Evolutionary conservation across 2,113 vertebrate species (phyloP), one percentile per base, ranked within the genome.

Genomic region (Psilopogon haemacephalus): DNA sequence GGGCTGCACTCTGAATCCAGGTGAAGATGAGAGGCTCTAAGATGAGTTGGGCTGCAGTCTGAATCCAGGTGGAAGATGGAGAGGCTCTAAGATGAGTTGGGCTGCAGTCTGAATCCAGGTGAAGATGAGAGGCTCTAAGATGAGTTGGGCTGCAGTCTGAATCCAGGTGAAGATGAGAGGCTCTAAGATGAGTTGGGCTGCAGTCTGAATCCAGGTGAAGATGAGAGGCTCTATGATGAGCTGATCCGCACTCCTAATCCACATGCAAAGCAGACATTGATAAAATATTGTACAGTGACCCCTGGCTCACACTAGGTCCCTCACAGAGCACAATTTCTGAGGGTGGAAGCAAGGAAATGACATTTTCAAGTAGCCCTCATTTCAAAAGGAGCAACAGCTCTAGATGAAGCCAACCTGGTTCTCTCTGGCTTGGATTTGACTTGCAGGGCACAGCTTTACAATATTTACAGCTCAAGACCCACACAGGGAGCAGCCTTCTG

Each of bases 231-330:
- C 20, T 21, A 46, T 11, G 15, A 46, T 46, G 18, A 46, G 46
- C 21, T 46, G 46, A 21, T 21, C 46, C 21, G 20, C 46, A 46
- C 48, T 50, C 48, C 24, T 92, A 97, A 92, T 79, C 86, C 67
- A 96, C 97, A 97, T 98, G 97, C 97, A 97, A 78, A 58, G 23
- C 7, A 67, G 73, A 97, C 88, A 96, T 71, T 32, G 1, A 97
- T 77, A 74, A 44, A 93, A 93, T 91, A 95, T 32, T 93, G 71
- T 95, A 96, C 84, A 97, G 91, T 90, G 81, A 76, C 40, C 55
- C 84, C 83, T 77, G 70, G 70, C 93, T 94, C 87, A 89, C 77
- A 94, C 69, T 85, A n/a, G 33, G 44, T 82, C 88, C 84, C 94
- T 82, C 93, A 84, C 63, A 90, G 71, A 95, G 67, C 65, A 88